Percentiles rank a stretch among this genome's conserved stretches.
Conservation (phyloP, 35 echinoderm and acorn worm genomes). For the Apostichopus californicus region DNA sequence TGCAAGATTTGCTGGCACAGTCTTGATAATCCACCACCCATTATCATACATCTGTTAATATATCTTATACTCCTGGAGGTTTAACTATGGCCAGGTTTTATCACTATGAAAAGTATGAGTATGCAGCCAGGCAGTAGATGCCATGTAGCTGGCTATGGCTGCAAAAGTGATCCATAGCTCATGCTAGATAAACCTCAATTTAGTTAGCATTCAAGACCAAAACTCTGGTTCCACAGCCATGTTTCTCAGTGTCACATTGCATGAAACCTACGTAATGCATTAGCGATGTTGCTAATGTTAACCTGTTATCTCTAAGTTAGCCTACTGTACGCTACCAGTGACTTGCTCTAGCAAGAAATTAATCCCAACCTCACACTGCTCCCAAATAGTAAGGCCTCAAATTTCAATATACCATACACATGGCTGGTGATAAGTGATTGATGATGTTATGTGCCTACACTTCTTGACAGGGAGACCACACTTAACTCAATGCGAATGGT, state of each 20-base stretch:
- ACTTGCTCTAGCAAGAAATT: background rate
- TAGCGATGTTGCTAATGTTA: background rate
- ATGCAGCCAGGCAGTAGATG: background rate
- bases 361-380: background rate
- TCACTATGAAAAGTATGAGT: background rate
- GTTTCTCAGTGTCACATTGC: background rate
- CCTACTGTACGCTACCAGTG: background rate
- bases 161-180: background rate
- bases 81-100: background rate
- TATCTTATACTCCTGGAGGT: background rate
- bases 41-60: background rate
- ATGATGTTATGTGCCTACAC: background rate
- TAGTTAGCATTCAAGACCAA: background rate
- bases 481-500: background rate
- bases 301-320: background rate
- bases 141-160: background rate
- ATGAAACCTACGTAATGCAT: background rate
- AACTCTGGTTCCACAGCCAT: too few relatives aligned
- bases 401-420: background rate
- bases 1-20: constrained; percentile 6
- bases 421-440: background rate
- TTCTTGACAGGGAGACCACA: background rate
- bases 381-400: background rate
- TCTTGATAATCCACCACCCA: constrained; percentile 32
- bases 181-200: background rate